These are phyloP conservation scores for Nasonia longicornis DNA, from an alignment of 1,140 invertebrate species.

Conservation along the genomic window DNA sequence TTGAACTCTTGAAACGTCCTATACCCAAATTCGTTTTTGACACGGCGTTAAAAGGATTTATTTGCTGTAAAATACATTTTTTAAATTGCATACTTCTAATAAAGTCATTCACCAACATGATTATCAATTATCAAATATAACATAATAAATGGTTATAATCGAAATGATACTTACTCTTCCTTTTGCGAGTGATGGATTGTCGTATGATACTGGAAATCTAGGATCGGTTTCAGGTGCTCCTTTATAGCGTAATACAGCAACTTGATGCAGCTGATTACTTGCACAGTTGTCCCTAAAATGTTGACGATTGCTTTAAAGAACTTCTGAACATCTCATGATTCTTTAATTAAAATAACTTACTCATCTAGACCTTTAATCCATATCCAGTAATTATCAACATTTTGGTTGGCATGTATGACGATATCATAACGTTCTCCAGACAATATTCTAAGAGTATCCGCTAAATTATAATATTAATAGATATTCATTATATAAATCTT, in stretches of 20 bases:
- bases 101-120: too few species aligned
- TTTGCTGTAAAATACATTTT: background rate
- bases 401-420: background rate
- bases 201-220: too few species aligned
- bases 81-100: too few species aligned
- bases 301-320: background rate
- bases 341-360: background rate
- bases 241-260: background rate
- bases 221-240: background rate
- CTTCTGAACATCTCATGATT: background rate
- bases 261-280: background rate
- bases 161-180: too few species aligned
- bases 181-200: too few species aligned
- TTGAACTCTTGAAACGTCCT: background rate
- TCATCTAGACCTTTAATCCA: background rate
- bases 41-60: background rate
- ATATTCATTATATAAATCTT: too few species aligned
- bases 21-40: background rate
- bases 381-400: background rate
- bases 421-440: background rate
- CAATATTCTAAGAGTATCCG: background rate
- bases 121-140: too few species aligned
- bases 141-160: too few species aligned
- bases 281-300: background rate
- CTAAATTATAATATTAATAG: background rate